Percentiles rank a stretch among this genome's conserved stretches.
Conservation (phyloP, 2,888 invertebrate genomes). For the Agrilus cyanescens region DNA sequence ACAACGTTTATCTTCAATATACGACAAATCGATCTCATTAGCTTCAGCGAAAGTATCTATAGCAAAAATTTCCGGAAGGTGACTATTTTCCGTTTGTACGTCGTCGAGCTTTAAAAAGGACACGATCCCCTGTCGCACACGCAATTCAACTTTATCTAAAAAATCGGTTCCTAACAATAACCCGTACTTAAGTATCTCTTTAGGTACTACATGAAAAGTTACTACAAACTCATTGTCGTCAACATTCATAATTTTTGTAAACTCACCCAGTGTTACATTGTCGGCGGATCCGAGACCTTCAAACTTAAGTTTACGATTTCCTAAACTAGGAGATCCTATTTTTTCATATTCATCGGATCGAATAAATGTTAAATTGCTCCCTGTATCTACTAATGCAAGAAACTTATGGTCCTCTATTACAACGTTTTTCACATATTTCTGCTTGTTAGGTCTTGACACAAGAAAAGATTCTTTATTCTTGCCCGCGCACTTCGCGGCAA, state of each 20-base stretch:
- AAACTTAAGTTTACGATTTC: neutral
- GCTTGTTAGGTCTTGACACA: neutral
- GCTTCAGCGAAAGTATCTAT: too few relatives aligned
- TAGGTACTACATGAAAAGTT: constrained; percentile 3
- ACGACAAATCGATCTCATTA: too few relatives aligned
- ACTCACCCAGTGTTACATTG: neutral
- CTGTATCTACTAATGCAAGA: constrained; percentile 5
- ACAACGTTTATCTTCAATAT: too few relatives aligned
- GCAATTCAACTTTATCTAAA: constrained; percentile 2
- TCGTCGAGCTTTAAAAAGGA: neutral
- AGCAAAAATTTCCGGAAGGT: too few relatives aligned
- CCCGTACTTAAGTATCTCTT: neutral
- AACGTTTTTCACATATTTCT: neutral
- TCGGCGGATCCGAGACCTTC: neutral
- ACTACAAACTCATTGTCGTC: constrained; percentile 1
- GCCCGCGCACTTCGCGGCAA: neutral
- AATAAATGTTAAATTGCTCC: constrained; percentile 2
- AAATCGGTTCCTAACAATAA: constrained; percentile 3
- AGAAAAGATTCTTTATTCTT: too few relatives aligned
- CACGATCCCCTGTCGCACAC: constrained; percentile 1
- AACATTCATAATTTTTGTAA: neutral
- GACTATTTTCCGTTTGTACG: neutral
- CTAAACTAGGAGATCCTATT: too few relatives aligned
- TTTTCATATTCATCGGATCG: neutral
- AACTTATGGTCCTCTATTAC: neutral